Percentiles rank a stretch among this genome's conserved stretches.
Conservation (phyloP, 2,797 vertebrate genomes). For the Onychomys torridus region DNA sequence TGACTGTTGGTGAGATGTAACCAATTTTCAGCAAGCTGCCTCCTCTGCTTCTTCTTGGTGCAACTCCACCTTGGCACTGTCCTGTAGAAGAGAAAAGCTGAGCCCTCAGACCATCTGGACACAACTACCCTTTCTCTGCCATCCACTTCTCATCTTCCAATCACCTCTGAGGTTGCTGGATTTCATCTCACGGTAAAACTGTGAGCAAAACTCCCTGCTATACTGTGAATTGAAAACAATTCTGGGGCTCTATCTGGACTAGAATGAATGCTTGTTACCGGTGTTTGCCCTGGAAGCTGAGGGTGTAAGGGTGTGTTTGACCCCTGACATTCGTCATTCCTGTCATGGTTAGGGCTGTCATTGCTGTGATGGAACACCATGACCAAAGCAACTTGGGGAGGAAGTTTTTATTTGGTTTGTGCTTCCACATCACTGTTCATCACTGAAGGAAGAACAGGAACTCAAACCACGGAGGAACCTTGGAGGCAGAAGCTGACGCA, state of each 20-base stretch:
- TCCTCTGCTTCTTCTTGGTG: slow-evolving; percentile 18
- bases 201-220: slow-evolving; percentile 16
- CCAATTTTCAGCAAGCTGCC: background rate
- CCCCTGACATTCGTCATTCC: background rate
- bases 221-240: slow-evolving; percentile 22
- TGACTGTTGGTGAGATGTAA: background rate
- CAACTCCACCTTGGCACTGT: background rate
- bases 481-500: background rate
- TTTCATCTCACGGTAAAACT: slow-evolving; percentile 44
- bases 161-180: background rate
- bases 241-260: background rate
- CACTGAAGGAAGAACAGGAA: background rate
- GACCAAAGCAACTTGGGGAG: background rate
- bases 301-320: background rate
- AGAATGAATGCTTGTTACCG: background rate
- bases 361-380: background rate
- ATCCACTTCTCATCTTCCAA: slow-evolving; percentile 37
- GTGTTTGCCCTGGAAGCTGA: background rate
- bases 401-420: background rate
- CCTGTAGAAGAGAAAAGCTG: background rate
- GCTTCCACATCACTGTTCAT: background rate
- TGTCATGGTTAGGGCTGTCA: background rate
- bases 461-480: background rate
- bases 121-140: slow-evolving; percentile 2
- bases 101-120: background rate